These are phyloP conservation scores for Xiphophorus couchianus DNA, from an alignment of 2,113 vertebrate species.

Conservation along the genomic window DNA sequence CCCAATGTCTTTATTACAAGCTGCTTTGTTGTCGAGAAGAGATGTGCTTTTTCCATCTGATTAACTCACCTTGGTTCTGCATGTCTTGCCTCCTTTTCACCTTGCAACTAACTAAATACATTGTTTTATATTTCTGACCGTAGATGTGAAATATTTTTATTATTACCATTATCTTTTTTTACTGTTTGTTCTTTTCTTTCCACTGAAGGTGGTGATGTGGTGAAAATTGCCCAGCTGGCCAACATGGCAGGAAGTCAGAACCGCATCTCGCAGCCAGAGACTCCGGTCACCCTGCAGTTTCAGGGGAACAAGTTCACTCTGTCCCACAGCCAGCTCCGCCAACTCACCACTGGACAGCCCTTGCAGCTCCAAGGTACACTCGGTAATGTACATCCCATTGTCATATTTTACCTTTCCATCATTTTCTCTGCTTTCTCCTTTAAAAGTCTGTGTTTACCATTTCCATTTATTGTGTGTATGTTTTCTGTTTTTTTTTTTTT, in stretches of 20 bases:
- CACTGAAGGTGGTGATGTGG: constrained; percentile 87
- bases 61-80: constrained; percentile 82
- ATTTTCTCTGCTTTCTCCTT: constrained; percentile 12
- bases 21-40: constrained; percentile 52
- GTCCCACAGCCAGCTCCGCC: constrained; percentile 91
- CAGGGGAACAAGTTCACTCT: constrained; percentile 94
- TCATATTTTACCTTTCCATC: constrained; percentile 26
- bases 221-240: constrained; percentile 89
- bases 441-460: neutral
- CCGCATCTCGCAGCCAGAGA: constrained; percentile 88
- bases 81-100: constrained; percentile 80
- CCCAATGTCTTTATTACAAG: constrained; percentile 28
- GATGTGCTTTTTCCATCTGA: constrained; percentile 50
- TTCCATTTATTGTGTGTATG: neutral
- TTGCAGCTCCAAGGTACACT: constrained; percentile 92
- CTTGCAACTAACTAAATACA: constrained; percentile 79
- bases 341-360: constrained; percentile 92
- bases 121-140: constrained; percentile 5
- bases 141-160: neutral
- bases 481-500: neutral
- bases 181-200: constrained; percentile 27
- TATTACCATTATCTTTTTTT: neutral
- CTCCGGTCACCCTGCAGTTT: constrained; percentile 92
- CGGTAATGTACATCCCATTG: constrained; percentile 62
- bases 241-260: constrained; percentile 86